Evolutionary conservation across 2,888 invertebrate species (phyloP), one percentile per base, ranked within the genome.

Genomic region (Melipona bicolor): DNA sequence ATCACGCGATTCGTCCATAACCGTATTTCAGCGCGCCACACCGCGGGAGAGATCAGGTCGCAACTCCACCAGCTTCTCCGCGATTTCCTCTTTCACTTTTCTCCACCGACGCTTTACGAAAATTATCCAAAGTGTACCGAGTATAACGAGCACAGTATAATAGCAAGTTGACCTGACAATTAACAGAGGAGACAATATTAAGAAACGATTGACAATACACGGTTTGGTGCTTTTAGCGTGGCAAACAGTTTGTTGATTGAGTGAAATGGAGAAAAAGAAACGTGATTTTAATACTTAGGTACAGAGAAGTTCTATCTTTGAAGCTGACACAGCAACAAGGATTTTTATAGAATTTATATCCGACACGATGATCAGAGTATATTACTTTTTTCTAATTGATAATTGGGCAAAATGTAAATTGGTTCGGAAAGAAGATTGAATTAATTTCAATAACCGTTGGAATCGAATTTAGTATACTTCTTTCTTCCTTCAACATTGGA

Each of bases 1-100:
- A 93, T 93, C 93, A 93, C 91, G 92, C 93, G 90, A 93, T 92
- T 91, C 90, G 84, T 89, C 92, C 91, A 91, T 92, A 92, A 92
- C 88, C 92, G 89, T 93, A 93, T 92, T 91, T 93, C 91, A 92
- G 85, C 86, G 83, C 77, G 64, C 88, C 85, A 87, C 79, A 88
- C 85, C 84, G 9, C 32, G 32, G 43, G 64, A 67, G 68, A 69
- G 81, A 52, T 36, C 50, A 36, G 50, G 4, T 36, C 27, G 70
- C 49, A 81, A 76, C 62, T 77, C 81, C 61, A 79, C 71, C 56
- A 64, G 68, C 59, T 61, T 50, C 65, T 59, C 79, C 67, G 62
- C 77, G 50, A 87, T 85, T 81, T 81, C 71, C 87, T 71, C 77
- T 65, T 71, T 43, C 65, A n/a, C 54, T 50, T 59, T 54, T 11